Base-by-base conservation (phyloP, 1,140 invertebrate genomes). In the Mamestra configurata region DNA sequence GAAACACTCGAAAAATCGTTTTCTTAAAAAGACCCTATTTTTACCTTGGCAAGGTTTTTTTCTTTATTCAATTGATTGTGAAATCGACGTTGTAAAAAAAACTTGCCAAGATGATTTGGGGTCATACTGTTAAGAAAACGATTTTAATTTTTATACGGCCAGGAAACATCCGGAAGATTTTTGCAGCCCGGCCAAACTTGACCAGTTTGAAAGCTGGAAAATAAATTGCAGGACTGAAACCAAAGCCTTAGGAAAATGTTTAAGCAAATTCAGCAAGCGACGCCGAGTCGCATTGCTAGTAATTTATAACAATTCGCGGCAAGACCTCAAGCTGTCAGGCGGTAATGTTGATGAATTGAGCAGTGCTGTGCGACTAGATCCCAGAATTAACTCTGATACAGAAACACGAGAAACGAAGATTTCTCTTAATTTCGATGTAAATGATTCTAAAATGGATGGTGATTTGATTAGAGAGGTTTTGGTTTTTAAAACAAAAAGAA, bases 311-410 rank as follows among this genome's bases (percentile, higher is more conserved):
- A 83, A 83, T 83, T 59, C 79, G n/a, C 70, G 64, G 73, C 71
- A 61, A 79, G 77, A 71, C 59, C 55, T 53, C 37, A 73, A 73
- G 71, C 78, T 80, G 82, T 83, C 82, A 51, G 31, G 27, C 13
- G 70, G 1, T 83, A 83, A 83, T 83, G 82, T 79, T 83, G 82
- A 83, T 83, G 82, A 83, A 83, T 83, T 72, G 76, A 57, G 64
- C 71, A 51, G 35, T 72, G 20, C 61, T 72, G 70, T 37, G 20
- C 11, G 49, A 49, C 37, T 35, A 18, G 15, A 46, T 79, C 40
- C 31, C 46, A 51, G 51, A 71, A 71, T 72, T 46, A 72, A 24
- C 51, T 72, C 20, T 55, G 27, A 72, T 35, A 24, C 53, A 51
- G 27, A 72, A 43, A 61, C 40, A 61, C 40, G 37, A 46, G 37